Conservation (phyloP, 2,888 invertebrate genomes). For the Nowickia ferox region DNA sequence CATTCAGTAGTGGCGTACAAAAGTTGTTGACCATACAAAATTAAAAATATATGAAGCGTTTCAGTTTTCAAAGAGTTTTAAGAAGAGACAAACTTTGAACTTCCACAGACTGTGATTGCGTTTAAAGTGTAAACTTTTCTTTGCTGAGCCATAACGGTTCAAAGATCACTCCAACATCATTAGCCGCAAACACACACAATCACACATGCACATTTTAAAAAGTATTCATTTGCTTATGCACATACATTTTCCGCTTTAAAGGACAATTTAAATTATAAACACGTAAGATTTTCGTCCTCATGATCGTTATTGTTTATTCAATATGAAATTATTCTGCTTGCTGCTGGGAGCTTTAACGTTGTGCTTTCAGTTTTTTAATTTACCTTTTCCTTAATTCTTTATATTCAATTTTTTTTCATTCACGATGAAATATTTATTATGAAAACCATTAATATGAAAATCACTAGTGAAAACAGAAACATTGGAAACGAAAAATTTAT, state of each 20-base stretch:
- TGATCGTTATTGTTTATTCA: background rate
- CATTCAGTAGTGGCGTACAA: no score
- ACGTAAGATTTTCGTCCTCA: constrained; percentile 1
- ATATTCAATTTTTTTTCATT: background rate
- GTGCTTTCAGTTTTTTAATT: background rate
- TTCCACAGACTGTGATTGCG: no score
- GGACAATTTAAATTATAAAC: constrained; percentile 32
- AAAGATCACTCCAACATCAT: no score
- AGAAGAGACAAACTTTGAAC: no score
- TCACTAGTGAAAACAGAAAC: constrained; percentile 16
- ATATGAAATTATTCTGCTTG: constrained; percentile 1
- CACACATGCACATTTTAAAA: background rate
- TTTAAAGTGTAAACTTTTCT: no score
- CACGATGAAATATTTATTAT: constrained; percentile 43
- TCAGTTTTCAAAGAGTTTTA: no score
- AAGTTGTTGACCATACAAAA: no score
- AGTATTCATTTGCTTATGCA: no score
- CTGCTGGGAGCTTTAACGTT: background rate
- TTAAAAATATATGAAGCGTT: no score
- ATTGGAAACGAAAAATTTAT: background rate
- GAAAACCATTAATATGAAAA: constrained; percentile 43
- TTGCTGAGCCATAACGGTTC: no score
- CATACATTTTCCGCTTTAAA: background rate
- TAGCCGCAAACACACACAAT: background rate
- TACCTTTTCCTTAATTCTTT: background rate